phyloP scores from a whole-genome alignment of 2,888 invertebrate genomes.

The Boloria selene region DNA sequence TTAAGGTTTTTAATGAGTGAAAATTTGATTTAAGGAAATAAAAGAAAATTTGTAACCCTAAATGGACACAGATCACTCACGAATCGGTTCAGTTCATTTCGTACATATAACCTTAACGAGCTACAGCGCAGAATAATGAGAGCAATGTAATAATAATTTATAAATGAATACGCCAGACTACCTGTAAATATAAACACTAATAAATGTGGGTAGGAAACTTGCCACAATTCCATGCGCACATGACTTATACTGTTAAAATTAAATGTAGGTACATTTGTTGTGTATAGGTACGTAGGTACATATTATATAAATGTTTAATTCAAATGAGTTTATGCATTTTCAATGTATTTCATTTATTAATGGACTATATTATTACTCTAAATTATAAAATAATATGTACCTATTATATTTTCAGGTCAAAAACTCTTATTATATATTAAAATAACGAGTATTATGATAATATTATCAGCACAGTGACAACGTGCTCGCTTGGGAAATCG shows the following conservation, averaged over 20 bases:
- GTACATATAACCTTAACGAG: conserved; percentile 12
- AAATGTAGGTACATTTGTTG: no score
- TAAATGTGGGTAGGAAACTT: not conserved
- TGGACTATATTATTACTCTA: no score
- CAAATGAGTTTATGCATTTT: no score
- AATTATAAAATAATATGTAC: no score
- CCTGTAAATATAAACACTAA: not conserved
- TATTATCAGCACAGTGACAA: no score
- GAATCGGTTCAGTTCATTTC: conserved; percentile 19
- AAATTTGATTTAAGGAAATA: not conserved
- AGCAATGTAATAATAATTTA: conserved; percentile 14
- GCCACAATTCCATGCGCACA: not conserved
- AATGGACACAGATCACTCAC: conserved; percentile 25
- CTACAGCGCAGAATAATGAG: conserved; percentile 15
- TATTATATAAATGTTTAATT: no score
- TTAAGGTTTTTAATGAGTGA: not conserved
- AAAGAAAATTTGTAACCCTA: conserved; percentile 2
- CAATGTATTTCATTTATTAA: no score
- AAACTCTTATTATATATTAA: no score
- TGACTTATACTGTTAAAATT: not conserved
- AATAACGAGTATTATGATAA: no score
- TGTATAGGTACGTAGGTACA: no score
- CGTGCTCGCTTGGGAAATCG: no score
- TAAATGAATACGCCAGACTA: conserved; percentile 1
- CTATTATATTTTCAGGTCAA: no score